Evolutionary conservation across 1,140 invertebrate species (phyloP), one percentile per base, ranked within the genome.

Genomic region (Drosophila pseudoananassae): DNA sequence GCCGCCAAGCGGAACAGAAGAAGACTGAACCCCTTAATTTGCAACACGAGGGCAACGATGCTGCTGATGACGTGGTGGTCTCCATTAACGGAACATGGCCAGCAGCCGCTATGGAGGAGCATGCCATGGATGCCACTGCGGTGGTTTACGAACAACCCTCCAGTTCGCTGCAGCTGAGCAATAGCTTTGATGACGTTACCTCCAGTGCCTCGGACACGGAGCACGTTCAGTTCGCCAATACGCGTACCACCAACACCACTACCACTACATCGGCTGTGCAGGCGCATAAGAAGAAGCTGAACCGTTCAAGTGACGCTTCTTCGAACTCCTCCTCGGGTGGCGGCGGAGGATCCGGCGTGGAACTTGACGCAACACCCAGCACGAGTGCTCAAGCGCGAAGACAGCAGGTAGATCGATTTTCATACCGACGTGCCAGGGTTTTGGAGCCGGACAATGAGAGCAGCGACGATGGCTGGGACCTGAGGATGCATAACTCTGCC

Each of bases 201-300:
- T 87, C 82, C 4, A 89, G 84, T 60, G 83, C 83, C 25, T 88
- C 83, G 4, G 83, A 88, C 29, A 87, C 89, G 3, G 90, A 91
- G 56, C 90, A 89, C 65, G 90, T 72, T 3, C 84, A 91, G 43
- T 91, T 91, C 20, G 90, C 90, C 0, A 70, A 91, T 54, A 91
- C 90, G n/a, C 71, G 90, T 7, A 91, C 90, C 33, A 91, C 90
- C 5, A 91, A 91, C 47, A 91, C 90, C 8, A 90, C 90, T 0
- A 91, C 90, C 23, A 91, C 90, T 1, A 91, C 90, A 4, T 91
- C 89, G 10, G 90, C 85, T 0, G 38, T 69, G 3, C 76, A 76
- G 49, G 76, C 65, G 9, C 78, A 89, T 29, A 91, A 91, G 33
- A 88, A 90, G 17, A 76, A 78, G 15, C 69, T 57, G 9, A 84